These are phyloP conservation scores for human (Homo sapiens) DNA, from an alignment of 2,113 vertebrate species.

Conservation along the genomic window GRCh38 chr3:269001-269500, in stretches of 20 bases:
- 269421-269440: not conserved
- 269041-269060: not conserved
- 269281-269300: not conserved
- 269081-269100: not conserved
- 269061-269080: not conserved
- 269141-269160: not conserved
- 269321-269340: not conserved
- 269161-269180: not conserved
- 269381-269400: not conserved
- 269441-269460: not conserved
- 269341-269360: not conserved
- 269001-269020: not conserved
- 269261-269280: not conserved
- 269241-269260: not conserved
- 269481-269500: not conserved
- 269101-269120: not conserved
- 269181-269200: not conserved
- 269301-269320: not conserved
- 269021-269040: not conserved
- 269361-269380: not conserved
- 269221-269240: not conserved
- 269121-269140: not conserved
- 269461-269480: fast-evolving
- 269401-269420: not conserved
- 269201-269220: not conserved